A percentile compares a stretch with the other conserved stretches of the same genome.
Conservation (phyloP, 2,797 vertebrate genomes). For the Acanthornis magna region DNA sequence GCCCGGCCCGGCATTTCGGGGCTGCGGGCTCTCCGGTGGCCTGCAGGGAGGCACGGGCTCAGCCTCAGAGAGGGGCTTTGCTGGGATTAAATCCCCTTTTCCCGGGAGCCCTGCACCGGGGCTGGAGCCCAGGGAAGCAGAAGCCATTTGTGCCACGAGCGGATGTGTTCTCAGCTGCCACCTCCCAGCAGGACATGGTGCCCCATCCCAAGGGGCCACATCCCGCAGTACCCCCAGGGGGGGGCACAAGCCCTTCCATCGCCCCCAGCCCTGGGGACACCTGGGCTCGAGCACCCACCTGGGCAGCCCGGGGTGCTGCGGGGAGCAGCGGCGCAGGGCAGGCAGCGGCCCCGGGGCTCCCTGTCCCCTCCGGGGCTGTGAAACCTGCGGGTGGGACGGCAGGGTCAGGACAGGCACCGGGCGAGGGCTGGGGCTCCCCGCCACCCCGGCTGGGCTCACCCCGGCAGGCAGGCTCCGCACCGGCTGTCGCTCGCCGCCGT, state of each 20-base stretch:
- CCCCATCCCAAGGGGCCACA: neutral
- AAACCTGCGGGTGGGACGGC: constrained; percentile 54
- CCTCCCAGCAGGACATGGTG: neutral
- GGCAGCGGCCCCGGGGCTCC: constrained; percentile 25
- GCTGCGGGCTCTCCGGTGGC: neutral
- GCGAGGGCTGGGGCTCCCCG: accelerated
- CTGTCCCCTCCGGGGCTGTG: constrained; percentile 44
- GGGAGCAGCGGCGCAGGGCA: constrained; percentile 61
- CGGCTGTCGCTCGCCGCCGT: constrained; percentile 68
- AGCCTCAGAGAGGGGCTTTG: accelerated
- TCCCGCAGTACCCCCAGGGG: accelerated
- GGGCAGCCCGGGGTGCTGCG: constrained; percentile 44
- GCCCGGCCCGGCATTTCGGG: neutral
- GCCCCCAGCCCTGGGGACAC: neutral
- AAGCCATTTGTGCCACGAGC: accelerated
- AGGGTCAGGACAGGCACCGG: neutral
- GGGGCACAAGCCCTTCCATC: neutral
- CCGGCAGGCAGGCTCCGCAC: constrained; percentile 85
- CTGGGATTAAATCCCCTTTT: neutral
- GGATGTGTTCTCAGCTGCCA: neutral
- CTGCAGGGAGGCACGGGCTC: neutral
- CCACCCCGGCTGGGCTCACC: constrained; percentile 68
- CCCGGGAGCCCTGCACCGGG: neutral
- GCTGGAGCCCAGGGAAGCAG: neutral
- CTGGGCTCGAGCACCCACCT: constrained; percentile 53